A percentile compares a stretch with the other conserved stretches of the same genome.
Evolutionary conservation across 2,113 vertebrate genomes (phyloP).

Genomic region (Empidonax traillii): DNA sequence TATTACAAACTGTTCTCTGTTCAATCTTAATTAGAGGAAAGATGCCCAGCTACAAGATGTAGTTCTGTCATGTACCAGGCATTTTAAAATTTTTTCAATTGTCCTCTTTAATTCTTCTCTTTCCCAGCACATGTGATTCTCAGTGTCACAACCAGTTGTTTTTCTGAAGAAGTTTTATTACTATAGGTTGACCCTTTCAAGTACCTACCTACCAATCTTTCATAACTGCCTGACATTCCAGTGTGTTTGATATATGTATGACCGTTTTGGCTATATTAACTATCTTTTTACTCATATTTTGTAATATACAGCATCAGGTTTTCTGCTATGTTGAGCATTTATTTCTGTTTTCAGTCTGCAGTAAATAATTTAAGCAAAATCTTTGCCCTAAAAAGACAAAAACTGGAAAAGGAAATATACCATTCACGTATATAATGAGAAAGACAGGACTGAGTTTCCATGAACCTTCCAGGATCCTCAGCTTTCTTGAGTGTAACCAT

Average conservation of each 20-base stretch:
- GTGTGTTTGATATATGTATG: not conserved
- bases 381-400: not conserved
- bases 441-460: not conserved
- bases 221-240: not conserved
- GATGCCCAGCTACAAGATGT: not conserved
- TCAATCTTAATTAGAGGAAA: not conserved
- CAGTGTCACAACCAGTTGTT: not conserved
- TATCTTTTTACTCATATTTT: not conserved
- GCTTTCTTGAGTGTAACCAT: not conserved
- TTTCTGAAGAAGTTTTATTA: not conserved
- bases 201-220: not conserved
- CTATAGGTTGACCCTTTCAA: not conserved
- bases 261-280: not conserved
- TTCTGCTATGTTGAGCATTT: not conserved
- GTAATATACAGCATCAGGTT: not conserved
- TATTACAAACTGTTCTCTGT: not conserved
- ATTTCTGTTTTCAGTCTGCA: not conserved
- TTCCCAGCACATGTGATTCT: not conserved
- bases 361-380: not conserved
- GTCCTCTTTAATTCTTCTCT: not conserved
- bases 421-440: not conserved
- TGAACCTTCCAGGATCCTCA: not conserved
- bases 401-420: not conserved
- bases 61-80: not conserved
- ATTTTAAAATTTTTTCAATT: accelerated